A percentile compares a stretch with the other conserved stretches of the same genome.
phyloP scores from a whole-genome alignment of 2,888 invertebrate species.

The Mythimna pallens region DNA sequence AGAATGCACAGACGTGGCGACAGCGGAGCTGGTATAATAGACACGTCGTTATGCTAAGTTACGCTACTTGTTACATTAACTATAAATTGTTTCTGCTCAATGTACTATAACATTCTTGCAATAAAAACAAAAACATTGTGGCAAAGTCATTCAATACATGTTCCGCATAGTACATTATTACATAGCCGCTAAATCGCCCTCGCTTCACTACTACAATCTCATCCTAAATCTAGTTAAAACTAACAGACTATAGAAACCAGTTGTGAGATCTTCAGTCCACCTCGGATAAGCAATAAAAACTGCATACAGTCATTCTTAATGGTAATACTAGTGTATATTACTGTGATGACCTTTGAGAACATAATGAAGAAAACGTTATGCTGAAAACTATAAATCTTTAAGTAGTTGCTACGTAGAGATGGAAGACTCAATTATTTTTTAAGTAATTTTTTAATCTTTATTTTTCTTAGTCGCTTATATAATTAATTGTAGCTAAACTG shows the following conservation, averaged over 20 bases:
- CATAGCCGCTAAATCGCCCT: conserved; percentile 16
- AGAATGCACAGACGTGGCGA: conserved; percentile 40
- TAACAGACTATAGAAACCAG: conserved; percentile 59
- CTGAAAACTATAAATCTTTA: conserved; percentile 22
- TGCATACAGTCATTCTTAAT: conserved; percentile 54
- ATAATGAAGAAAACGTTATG: conserved; percentile 19
- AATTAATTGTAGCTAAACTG: neutral
- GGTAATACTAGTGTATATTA: conserved; percentile 51
- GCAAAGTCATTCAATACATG: neutral
- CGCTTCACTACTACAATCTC: neutral
- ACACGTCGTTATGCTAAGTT: conserved; percentile 18
- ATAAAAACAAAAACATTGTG: conserved; percentile 1
- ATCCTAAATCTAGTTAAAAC: conserved; percentile 44
- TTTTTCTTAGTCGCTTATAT: neutral
- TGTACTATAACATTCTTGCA: conserved; percentile 27
- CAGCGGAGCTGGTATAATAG: conserved; percentile 25
- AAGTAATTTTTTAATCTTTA: neutral
- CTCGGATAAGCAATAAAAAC: conserved; percentile 59
- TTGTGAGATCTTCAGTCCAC: conserved; percentile 51
- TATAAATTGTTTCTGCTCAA: conserved; percentile 39
- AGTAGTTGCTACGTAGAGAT: conserved; percentile 13
- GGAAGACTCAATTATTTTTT: neutral
- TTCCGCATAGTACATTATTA: neutral
- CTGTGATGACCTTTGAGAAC: conserved; percentile 58
- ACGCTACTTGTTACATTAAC: conserved; percentile 34